These are phyloP conservation scores for Telenomus remus DNA, from an alignment of 1,140 invertebrate genomes.

Conservation along the genomic window DNA sequence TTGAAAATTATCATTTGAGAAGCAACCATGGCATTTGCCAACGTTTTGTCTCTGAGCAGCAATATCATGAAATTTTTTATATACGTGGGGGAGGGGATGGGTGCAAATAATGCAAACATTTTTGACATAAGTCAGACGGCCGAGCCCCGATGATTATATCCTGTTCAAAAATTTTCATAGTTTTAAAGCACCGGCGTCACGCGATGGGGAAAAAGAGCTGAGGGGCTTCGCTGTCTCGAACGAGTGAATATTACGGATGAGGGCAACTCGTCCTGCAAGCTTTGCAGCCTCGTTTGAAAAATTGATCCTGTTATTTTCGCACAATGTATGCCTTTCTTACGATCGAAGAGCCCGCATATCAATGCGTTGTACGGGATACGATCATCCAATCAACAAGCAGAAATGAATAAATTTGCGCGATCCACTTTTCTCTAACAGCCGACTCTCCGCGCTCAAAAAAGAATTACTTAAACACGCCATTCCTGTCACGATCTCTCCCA, in stretches of 20 bases:
- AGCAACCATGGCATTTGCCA: too few relatives aligned
- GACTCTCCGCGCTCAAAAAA: conserved; percentile 19
- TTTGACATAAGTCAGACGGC: conserved; percentile 30
- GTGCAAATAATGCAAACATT: conserved; percentile 25
- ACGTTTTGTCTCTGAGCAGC: conserved; percentile 3
- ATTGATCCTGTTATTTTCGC: conserved; percentile 60
- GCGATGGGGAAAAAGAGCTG: conserved; percentile 41
- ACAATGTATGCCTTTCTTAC: conserved; percentile 53
- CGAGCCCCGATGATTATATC: conserved; percentile 28
- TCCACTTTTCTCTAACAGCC: conserved; percentile 35
- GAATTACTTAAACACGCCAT: conserved; percentile 22
- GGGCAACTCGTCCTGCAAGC: conserved; percentile 53
- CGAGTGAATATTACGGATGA: conserved; percentile 54
- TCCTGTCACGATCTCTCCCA: conserved; percentile 15
- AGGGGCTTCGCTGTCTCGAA: conserved; percentile 38
- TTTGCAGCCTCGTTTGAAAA: conserved; percentile 55
- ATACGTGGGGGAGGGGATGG: conserved; percentile 8
- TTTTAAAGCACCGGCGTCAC: conserved; percentile 51
- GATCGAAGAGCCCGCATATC: conserved; percentile 52
- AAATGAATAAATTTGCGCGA: conserved; percentile 54
- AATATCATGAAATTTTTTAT: conserved; percentile 29
- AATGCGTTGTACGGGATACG: conserved; percentile 53
- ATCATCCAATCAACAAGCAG: conserved; percentile 53
- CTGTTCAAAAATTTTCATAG: conserved; percentile 51
- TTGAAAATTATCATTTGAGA: too few relatives aligned